Conservation (phyloP, 2,888 invertebrate species). For the Leucoptera coffeella region DNA sequence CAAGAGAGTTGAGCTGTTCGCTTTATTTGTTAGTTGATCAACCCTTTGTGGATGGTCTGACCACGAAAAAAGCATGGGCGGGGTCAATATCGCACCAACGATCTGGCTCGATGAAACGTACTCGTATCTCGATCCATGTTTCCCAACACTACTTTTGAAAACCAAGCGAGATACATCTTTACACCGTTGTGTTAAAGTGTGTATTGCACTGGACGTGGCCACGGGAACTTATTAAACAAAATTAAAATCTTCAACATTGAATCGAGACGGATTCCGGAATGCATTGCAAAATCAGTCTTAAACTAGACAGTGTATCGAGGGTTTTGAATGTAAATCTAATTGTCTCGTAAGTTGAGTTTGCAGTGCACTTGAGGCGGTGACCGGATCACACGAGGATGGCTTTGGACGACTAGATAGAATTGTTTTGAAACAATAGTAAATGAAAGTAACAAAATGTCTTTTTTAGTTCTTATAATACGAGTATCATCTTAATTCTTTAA, state of each 20-base stretch:
- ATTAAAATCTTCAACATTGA: constrained; percentile 26
- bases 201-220: constrained; percentile 9
- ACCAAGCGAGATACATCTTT: constrained; percentile 11
- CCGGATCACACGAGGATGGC: no score
- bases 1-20: constrained; percentile 18
- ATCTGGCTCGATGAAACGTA: constrained; percentile 41
- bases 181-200: constrained; percentile 10
- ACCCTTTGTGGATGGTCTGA: constrained; percentile 45
- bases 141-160: constrained; percentile 19
- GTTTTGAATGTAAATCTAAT: no score
- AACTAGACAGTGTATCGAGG: no score
- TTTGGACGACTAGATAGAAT: no score
- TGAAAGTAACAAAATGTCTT: no score
- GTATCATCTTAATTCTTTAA: no score
- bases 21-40: constrained; percentile 51
- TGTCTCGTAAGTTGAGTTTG: no score
- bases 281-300: no score
- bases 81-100: constrained; percentile 30
- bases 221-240: constrained; percentile 41
- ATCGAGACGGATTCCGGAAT: no score
- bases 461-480: no score
- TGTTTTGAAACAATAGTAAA: no score
- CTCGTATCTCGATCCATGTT: constrained; percentile 43
- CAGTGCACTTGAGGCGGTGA: no score
- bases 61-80: constrained; percentile 51